A percentile compares a stretch with the other conserved stretches of the same genome.
phyloP scores from a whole-genome alignment of 2,888 invertebrate genomes.

The Elaeidobius kamerunicus region DNA sequence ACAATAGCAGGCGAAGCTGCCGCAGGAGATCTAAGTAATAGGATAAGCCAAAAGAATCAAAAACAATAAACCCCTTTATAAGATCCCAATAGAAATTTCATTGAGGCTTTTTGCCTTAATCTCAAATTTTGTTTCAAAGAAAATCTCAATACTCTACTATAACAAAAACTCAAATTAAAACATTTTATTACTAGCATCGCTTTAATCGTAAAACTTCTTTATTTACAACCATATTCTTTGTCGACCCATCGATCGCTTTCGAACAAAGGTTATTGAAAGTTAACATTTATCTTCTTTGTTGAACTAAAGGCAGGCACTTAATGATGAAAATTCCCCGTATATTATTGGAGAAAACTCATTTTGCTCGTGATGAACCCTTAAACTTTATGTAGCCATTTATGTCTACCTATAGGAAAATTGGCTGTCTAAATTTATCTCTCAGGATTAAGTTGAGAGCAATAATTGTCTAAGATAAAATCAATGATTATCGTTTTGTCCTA shows the following conservation, averaged over 20 bases:
- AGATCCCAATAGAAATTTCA: too few species aligned
- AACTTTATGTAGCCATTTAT: background rate
- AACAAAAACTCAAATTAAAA: background rate
- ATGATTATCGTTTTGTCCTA: too few species aligned
- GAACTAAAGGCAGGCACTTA: conserved; percentile 1
- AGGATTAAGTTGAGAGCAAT: too few species aligned
- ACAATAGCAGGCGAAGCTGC: too few species aligned
- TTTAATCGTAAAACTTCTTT: conserved; percentile 2
- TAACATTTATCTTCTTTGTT: conserved; percentile 4
- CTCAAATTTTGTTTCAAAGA: too few species aligned
- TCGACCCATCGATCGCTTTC: background rate
- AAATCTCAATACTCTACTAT: too few species aligned
- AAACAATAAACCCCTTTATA: too few species aligned
- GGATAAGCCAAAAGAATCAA: too few species aligned
- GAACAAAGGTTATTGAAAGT: conserved; percentile 4
- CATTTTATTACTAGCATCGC: background rate
- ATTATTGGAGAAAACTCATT: background rate
- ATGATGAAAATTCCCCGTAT: background rate
- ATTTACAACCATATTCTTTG: background rate
- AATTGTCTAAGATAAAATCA: too few species aligned
- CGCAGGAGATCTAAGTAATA: too few species aligned
- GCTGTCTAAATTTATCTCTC: background rate
- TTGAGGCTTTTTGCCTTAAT: too few species aligned
- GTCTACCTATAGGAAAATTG: background rate
- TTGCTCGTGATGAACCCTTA: background rate